These are phyloP conservation scores for Panurus biarmicus DNA, from an alignment of 2,113 vertebrate genomes.

Conservation along the genomic window DNA sequence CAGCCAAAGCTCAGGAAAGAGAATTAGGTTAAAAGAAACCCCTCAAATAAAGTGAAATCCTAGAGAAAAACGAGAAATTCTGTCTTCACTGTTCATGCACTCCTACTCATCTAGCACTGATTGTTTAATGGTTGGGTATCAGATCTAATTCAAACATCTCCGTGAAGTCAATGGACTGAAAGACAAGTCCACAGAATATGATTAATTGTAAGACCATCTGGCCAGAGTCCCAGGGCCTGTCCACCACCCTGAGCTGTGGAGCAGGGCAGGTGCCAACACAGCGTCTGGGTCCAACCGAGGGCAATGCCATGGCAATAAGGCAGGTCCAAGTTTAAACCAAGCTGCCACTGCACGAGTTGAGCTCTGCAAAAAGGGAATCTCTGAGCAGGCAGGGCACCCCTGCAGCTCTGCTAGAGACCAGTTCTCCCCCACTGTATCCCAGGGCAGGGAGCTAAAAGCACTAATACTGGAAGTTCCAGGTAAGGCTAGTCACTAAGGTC, in stretches of 20 bases:
- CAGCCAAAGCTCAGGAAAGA: not conserved
- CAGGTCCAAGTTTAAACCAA: not conserved
- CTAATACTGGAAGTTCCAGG: not conserved
- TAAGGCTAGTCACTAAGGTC: not conserved
- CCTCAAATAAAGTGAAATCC: not conserved
- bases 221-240: not conserved
- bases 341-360: not conserved
- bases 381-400: not conserved
- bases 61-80: not conserved
- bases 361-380: not conserved
- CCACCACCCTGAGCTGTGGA: not conserved
- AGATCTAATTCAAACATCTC: not conserved
- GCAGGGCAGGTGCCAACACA: accelerated
- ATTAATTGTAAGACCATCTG: not conserved
- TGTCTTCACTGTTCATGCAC: not conserved
- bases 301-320: not conserved
- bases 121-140: not conserved
- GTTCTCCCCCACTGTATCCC: accelerated
- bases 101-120: not conserved
- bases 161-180: not conserved
- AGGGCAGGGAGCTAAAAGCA: not conserved
- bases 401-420: not conserved
- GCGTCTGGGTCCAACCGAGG: not conserved
- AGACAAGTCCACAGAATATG: not conserved
- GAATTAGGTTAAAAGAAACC: not conserved